Percentiles rank a stretch among this genome's conserved stretches.
Conservation (phyloP, 2,888 invertebrate genomes). For the Lithophane semibrunnea region DNA sequence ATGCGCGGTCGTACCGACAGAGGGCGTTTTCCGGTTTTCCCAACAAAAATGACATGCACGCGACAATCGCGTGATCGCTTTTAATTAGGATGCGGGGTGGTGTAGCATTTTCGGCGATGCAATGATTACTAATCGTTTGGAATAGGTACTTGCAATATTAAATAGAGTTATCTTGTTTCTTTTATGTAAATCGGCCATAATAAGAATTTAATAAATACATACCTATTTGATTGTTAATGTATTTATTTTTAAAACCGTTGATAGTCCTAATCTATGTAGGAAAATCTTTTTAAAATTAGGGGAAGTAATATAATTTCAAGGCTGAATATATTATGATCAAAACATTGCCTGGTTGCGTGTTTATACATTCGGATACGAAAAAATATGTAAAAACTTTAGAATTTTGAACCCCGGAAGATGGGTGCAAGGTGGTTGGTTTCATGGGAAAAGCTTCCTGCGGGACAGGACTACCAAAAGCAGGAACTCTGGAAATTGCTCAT, state of each 20-base stretch:
- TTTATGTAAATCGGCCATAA: neutral
- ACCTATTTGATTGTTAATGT: slow-evolving; percentile 12
- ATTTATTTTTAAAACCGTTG: slow-evolving; percentile 19
- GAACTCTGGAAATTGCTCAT: neutral
- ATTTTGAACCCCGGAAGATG: neutral
- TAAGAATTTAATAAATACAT: slow-evolving; percentile 7
- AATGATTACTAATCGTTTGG: no score
- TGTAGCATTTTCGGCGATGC: no score
- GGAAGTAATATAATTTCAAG: slow-evolving; percentile 61
- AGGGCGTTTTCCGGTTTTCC: no score
- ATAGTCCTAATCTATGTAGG: slow-evolving; percentile 54
- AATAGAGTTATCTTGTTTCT: neutral
- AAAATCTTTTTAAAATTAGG: slow-evolving; percentile 59
- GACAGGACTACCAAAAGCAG: neutral
- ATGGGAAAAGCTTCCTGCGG: neutral
- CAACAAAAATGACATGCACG: no score
- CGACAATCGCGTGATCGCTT: no score
- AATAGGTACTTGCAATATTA: no score
- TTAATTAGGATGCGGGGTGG: no score
- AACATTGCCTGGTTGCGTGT: slow-evolving; percentile 36
- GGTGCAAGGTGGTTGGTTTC: neutral
- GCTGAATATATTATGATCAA: slow-evolving; percentile 58
- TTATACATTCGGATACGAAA: neutral
- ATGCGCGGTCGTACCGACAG: no score
- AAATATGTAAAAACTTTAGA: neutral